Percentiles rank a stretch among this genome's conserved stretches.
Evolutionary conservation across 2,888 invertebrate genomes (phyloP).

Genomic region (Drosophila colorata): DNA sequence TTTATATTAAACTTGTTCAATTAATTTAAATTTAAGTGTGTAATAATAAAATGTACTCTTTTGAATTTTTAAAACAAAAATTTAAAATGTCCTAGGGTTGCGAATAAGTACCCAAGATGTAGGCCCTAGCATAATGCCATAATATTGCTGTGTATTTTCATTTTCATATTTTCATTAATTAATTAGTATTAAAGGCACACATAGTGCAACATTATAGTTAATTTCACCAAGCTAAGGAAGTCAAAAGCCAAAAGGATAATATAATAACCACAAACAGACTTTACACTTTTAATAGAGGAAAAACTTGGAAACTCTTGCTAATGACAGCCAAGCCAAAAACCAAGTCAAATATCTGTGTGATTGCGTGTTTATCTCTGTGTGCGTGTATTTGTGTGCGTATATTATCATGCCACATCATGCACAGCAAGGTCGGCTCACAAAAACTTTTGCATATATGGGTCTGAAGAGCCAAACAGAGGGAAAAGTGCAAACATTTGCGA

Average conservation of each 20-base stretch:
- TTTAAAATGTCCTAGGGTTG: too few species aligned
- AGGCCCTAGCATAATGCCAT: too few species aligned
- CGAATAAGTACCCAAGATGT: too few species aligned
- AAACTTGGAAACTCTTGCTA: conserved; percentile 27
- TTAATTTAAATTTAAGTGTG: too few species aligned
- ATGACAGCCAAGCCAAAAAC: conserved; percentile 25
- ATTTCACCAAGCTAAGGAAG: neutral
- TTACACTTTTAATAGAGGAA: conserved; percentile 8
- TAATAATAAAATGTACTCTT: too few species aligned
- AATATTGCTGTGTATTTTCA: too few species aligned
- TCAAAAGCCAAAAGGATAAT: neutral
- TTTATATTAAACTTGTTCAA: too few species aligned
- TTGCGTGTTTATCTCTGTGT: conserved; percentile 18
- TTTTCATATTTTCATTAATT: neutral
- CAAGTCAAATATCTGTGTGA: conserved; percentile 6
- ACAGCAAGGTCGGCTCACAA: conserved; percentile 29
- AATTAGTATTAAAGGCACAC: neutral
- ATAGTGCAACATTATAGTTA: neutral
- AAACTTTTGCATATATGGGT: conserved; percentile 42
- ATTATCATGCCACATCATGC: conserved; percentile 13
- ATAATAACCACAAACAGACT: neutral
- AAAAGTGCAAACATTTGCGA: conserved; percentile 20
- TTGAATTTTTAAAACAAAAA: too few species aligned
- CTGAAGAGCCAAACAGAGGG: conserved; percentile 8
- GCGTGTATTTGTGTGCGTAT: neutral